phyloP scores from a whole-genome alignment of 2,113 vertebrate genomes.

The Bambusicola thoracicus region DNA sequence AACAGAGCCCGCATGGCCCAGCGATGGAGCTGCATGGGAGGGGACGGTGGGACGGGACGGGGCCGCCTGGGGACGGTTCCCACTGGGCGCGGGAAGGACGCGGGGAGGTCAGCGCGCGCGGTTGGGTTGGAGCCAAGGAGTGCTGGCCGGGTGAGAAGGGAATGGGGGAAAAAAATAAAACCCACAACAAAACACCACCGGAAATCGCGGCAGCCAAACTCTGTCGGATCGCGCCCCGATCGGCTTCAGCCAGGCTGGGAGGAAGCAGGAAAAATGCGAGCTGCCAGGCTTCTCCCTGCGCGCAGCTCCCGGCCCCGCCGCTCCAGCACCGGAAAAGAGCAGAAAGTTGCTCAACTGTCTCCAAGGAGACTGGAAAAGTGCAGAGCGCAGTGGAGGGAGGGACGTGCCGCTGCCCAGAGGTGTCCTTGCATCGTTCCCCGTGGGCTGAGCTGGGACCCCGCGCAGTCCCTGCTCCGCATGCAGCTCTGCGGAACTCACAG shows the following conservation, averaged over 20 bases:
- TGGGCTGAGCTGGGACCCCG: not conserved
- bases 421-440: fast-evolving
- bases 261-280: not conserved
- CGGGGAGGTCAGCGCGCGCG: not conserved
- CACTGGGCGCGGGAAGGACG: not conserved
- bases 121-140: not conserved
- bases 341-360: not conserved
- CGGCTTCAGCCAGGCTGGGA: not conserved
- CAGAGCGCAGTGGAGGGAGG: fast-evolving
- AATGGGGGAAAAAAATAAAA: not conserved
- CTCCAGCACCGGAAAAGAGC: not conserved
- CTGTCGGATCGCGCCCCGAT: not conserved
- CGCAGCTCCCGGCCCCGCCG: not conserved
- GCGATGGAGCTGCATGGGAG: not conserved
- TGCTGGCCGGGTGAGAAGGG: not conserved
- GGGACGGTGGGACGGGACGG: not conserved
- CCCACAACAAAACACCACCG: not conserved
- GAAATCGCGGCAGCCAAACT: conserved; percentile 24
- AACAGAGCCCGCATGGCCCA: not conserved
- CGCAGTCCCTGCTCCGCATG: no score
- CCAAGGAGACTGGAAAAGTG: not conserved
- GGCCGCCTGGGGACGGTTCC: not conserved
- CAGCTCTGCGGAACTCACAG: not conserved
- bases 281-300: not conserved
- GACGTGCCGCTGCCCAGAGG: not conserved